Percentiles rank a stretch among this genome's conserved stretches.
phyloP scores from a whole-genome alignment of 2,113 vertebrate species.

The Artemisiospiza belli region DNA sequence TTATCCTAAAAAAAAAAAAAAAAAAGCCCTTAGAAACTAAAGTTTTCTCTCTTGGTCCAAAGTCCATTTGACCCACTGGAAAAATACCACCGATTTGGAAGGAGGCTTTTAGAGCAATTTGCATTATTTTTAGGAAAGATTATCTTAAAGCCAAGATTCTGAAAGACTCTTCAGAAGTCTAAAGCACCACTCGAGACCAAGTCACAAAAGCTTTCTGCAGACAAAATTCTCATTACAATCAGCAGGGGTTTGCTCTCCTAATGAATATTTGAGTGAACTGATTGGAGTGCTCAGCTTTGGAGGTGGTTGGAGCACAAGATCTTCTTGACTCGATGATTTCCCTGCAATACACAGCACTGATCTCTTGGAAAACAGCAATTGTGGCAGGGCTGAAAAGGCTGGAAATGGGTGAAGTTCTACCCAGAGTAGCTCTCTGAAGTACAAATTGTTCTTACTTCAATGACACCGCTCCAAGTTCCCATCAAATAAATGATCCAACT shows the following conservation, averaged over 20 bases:
- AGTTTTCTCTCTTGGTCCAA: not conserved
- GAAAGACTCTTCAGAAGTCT: slow-evolving; percentile 5
- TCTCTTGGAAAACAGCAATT: slow-evolving; percentile 29
- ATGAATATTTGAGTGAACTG: slow-evolving; percentile 53
- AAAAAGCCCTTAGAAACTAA: not conserved
- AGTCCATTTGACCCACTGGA: not conserved
- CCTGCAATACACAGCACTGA: not conserved
- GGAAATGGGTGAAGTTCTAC: not conserved
- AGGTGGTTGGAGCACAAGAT: not conserved
- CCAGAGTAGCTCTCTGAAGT: not conserved
- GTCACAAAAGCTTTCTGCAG: slow-evolving; percentile 50
- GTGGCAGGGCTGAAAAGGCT: not conserved
- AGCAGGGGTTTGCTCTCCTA: slow-evolving; percentile 45
- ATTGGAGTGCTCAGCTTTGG: slow-evolving; percentile 49
- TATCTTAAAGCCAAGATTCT: slow-evolving; percentile 13
- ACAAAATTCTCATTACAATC: slow-evolving; percentile 58
- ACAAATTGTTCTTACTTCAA: not conserved
- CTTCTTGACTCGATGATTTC: not conserved
- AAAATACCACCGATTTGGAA: not conserved
- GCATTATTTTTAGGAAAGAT: slow-evolving; percentile 30
- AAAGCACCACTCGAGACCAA: slow-evolving; percentile 22
- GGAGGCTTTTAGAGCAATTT: not conserved
- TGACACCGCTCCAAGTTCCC: not conserved
- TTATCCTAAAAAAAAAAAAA: not conserved
- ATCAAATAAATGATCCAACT: not conserved